phyloP scores from a whole-genome alignment of 1,140 invertebrate species.

The Dendrolimus kikuchii region DNA sequence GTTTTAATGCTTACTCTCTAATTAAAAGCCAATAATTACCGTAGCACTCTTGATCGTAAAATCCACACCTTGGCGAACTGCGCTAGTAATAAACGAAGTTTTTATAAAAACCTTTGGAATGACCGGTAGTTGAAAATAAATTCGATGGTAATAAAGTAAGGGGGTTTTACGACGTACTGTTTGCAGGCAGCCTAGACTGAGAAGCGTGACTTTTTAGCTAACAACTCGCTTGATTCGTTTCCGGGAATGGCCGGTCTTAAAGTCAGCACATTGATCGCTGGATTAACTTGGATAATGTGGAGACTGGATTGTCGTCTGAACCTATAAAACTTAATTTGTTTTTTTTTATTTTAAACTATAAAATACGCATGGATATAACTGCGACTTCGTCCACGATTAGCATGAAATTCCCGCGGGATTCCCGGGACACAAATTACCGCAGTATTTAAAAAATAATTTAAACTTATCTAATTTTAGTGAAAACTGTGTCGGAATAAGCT shows the following conservation, averaged over 20 bases:
- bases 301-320: too few species aligned
- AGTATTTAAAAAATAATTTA: too few species aligned
- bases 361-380: too few species aligned
- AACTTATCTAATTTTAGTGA: too few species aligned
- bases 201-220: slow-evolving; percentile 52
- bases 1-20: too few species aligned
- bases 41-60: slow-evolving; percentile 41
- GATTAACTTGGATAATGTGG: background rate
- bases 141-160: slow-evolving; percentile 42
- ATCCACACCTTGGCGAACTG: slow-evolving; percentile 32
- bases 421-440: too few species aligned
- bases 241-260: slow-evolving; percentile 27
- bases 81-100: slow-evolving; percentile 50
- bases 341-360: too few species aligned
- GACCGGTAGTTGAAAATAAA: slow-evolving; percentile 33
- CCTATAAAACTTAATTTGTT: too few species aligned
- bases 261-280: slow-evolving; percentile 7
- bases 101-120: slow-evolving; percentile 50
- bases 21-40: slow-evolving; percentile 60
- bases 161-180: slow-evolving; percentile 25
- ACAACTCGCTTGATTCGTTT: slow-evolving; percentile 42
- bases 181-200: slow-evolving; percentile 18
- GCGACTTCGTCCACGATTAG: too few species aligned
- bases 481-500: too few species aligned
- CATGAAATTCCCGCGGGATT: too few species aligned